Evolutionary conservation across 2,113 vertebrate species (phyloP).

Genomic region (Dunckerocampus dactyliophorus): DNA sequence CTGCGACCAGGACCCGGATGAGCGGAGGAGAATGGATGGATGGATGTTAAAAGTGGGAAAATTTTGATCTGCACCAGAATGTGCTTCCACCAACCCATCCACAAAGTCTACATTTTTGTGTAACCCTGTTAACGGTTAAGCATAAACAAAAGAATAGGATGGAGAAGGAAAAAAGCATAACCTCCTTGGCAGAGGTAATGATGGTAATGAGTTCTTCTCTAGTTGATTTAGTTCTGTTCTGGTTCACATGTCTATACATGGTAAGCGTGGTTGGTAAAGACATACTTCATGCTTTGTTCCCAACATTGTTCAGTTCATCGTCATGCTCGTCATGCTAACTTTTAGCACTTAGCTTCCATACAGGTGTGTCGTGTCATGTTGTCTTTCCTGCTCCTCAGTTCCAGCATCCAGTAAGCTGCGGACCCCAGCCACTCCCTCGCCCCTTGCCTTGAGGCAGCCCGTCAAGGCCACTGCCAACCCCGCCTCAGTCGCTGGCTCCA

Average conservation of each 20-base stretch:
- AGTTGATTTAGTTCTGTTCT: background rate
- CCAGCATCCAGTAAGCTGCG: constrained; percentile 94
- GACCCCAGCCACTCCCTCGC: constrained; percentile 85
- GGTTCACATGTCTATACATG: constrained; percentile 5
- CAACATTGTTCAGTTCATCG: background rate
- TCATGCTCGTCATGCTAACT: background rate
- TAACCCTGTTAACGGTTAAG: too few relatives aligned
- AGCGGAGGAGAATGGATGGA: too few relatives aligned
- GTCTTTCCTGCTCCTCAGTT: constrained; percentile 72
- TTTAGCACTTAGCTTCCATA: background rate
- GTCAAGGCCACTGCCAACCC: constrained; percentile 87
- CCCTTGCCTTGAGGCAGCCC: constrained; percentile 89
- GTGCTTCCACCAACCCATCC: too few relatives aligned
- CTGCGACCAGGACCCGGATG: too few relatives aligned
- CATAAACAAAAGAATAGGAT: too few relatives aligned
- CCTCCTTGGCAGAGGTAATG: background rate
- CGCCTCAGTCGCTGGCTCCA: constrained; percentile 76
- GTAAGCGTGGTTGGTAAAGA: constrained; percentile 15
- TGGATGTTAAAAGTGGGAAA: too few relatives aligned
- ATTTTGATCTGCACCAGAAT: too few relatives aligned
- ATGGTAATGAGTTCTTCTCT: background rate
- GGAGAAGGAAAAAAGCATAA: too few relatives aligned
- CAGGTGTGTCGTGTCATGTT: background rate
- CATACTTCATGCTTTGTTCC: background rate
- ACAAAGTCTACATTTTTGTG: too few relatives aligned